These are phyloP conservation scores for Taeniopygia guttata DNA, from an alignment of 2,797 vertebrate species.

Conservation along the genomic window DNA sequence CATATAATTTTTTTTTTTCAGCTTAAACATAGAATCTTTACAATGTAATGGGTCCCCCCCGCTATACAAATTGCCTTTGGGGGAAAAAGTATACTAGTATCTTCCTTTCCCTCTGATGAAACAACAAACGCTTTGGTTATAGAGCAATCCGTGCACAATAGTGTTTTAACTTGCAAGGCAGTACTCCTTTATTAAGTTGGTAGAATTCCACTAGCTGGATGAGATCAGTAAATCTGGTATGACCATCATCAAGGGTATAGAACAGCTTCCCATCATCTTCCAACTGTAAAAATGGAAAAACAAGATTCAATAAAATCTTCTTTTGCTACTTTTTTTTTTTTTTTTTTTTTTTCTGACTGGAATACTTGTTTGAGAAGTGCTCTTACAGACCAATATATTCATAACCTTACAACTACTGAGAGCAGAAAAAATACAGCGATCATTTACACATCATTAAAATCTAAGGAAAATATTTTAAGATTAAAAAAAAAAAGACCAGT, in stretches of 20 bases:
- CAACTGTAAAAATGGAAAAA: conserved; percentile 75
- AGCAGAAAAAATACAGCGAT: not conserved
- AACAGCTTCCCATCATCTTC: conserved; percentile 90
- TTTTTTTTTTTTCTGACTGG: not conserved
- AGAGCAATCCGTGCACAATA: conserved; percentile 88
- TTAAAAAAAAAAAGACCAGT: not conserved
- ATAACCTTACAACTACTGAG: not conserved
- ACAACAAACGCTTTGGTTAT: conserved; percentile 73
- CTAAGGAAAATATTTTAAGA: not conserved
- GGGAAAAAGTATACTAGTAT: not conserved
- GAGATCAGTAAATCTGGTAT: conserved; percentile 94
- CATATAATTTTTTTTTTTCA: conserved; percentile 7
- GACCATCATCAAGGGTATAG: conserved; percentile 92
- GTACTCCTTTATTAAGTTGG: conserved; percentile 91
- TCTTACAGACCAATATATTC: not conserved
- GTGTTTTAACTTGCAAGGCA: conserved; percentile 96
- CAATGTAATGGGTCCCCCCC: not conserved
- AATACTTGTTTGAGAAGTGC: not conserved
- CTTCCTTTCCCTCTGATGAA: conserved; percentile 35
- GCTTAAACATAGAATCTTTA: conserved; percentile 57
- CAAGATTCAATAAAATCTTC: not conserved
- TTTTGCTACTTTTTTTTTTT: not conserved
- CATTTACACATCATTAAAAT: not conserved
- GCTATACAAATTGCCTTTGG: not conserved
- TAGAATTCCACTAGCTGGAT: conserved; percentile 98